Evolutionary conservation across 2,888 invertebrate genomes (phyloP).

Genomic region (Synergus laeviventris): DNA sequence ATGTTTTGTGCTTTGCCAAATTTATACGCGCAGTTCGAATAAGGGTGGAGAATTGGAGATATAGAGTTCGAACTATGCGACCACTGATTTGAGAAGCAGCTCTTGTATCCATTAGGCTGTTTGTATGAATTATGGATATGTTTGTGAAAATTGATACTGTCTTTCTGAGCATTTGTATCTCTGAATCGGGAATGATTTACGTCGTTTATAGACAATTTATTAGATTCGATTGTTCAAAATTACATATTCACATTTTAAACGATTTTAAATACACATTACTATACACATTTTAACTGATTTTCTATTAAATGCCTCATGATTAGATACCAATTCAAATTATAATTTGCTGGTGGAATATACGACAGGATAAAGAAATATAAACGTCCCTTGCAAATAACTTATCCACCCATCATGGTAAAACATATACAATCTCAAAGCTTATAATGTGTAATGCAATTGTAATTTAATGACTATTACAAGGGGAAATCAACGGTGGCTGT

Average conservation of each 20-base stretch:
- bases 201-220: too few relatives aligned
- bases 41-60: constrained; percentile 19
- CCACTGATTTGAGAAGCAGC: constrained; percentile 34
- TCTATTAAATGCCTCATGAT: too few relatives aligned
- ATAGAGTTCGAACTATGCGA: constrained; percentile 25
- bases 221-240: too few relatives aligned
- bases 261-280: too few relatives aligned
- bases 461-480: constrained; percentile 13
- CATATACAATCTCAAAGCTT: background rate
- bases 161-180: background rate
- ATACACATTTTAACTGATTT: too few relatives aligned
- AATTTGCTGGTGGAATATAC: too few relatives aligned
- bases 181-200: background rate
- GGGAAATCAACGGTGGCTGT: background rate
- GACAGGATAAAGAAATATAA: too few relatives aligned
- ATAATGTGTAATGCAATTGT: constrained; percentile 15
- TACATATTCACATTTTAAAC: too few relatives aligned
- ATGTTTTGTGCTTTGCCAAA: constrained; percentile 22
- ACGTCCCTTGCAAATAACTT: background rate
- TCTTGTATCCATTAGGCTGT: constrained; percentile 29
- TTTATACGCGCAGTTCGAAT: constrained; percentile 22
- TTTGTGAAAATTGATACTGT: constrained; percentile 24
- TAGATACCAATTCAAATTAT: too few relatives aligned
- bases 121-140: constrained; percentile 25
- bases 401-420: background rate